phyloP scores from a whole-genome alignment of 2,888 invertebrate species.

The Cerceris ruficornis region DNA sequence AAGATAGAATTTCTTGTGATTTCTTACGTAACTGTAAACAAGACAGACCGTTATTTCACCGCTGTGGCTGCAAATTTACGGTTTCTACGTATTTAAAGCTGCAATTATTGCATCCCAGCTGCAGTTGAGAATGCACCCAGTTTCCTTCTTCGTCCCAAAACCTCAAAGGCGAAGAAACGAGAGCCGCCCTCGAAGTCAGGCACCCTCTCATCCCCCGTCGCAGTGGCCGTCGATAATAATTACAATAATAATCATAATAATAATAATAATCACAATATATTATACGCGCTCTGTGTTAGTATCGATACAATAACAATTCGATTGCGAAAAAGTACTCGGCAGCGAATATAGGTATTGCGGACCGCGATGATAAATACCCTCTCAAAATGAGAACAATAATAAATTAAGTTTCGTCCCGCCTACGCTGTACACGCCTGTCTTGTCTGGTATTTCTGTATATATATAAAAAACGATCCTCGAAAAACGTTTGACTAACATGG shows the following conservation, averaged over 20 bases:
- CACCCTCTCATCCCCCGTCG: neutral
- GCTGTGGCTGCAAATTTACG: too few relatives aligned
- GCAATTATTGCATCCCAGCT: too few relatives aligned
- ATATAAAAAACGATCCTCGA: constrained; percentile 68
- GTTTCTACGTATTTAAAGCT: too few relatives aligned
- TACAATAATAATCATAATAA: constrained; percentile 13
- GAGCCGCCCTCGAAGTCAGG: neutral
- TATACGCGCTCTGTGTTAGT: constrained; percentile 23
- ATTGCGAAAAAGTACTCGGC: constrained; percentile 42
- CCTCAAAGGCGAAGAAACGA: too few relatives aligned
- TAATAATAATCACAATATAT: constrained; percentile 37
- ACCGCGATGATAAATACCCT: constrained; percentile 12
- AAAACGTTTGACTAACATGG: constrained; percentile 74
- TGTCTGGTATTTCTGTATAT: constrained; percentile 46
- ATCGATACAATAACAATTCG: constrained; percentile 48
- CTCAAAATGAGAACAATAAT: constrained; percentile 66
- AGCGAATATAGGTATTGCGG: constrained; percentile 43
- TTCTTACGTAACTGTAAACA: too few relatives aligned
- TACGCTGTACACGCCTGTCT: constrained; percentile 52
- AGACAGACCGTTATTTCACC: too few relatives aligned
- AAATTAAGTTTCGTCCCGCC: constrained; percentile 59
- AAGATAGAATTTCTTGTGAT: too few relatives aligned
- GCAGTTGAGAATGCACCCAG: too few relatives aligned
- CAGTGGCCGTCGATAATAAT: constrained; percentile 24
- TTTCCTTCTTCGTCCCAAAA: too few relatives aligned